These are phyloP conservation scores for Meda fulgida DNA, from an alignment of 2,797 vertebrate species.

Conservation along the genomic window DNA sequence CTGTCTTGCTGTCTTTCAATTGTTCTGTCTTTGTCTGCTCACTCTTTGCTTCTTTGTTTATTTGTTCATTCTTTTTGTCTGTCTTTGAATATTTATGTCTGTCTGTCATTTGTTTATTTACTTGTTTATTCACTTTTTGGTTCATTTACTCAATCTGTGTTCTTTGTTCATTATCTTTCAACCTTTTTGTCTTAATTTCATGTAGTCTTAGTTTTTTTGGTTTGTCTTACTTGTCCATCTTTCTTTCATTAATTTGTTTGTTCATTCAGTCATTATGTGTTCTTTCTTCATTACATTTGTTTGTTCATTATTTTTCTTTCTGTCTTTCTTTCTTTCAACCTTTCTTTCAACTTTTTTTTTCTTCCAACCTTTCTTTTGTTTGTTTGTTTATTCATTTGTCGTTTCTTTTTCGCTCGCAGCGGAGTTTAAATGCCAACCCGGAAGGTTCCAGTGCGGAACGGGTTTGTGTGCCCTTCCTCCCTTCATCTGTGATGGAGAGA, in stretches of 20 bases:
- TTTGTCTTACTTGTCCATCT: not conserved
- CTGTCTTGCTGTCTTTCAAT: not conserved
- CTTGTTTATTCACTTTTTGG: not conserved
- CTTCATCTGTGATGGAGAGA: slow-evolving; percentile 98
- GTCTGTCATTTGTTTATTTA: not conserved
- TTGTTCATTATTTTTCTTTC: too few species aligned
- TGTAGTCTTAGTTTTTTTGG: not conserved
- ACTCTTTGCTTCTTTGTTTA: not conserved
- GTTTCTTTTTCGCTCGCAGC: slow-evolving; percentile 73
- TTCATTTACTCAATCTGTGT: not conserved
- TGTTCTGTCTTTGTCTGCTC: not conserved
- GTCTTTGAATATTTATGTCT: not conserved
- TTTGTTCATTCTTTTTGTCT: not conserved
- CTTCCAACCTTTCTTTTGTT: not conserved
- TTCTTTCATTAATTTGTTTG: not conserved
- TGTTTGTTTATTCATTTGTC: not conserved
- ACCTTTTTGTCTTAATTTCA: not conserved
- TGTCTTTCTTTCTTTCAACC: not conserved
- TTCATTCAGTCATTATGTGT: not conserved
- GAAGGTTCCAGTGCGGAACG: slow-evolving; percentile 95
- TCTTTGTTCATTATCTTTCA: not conserved
- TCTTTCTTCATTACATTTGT: not conserved
- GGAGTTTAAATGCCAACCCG: slow-evolving; percentile 97
- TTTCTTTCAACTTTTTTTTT: not conserved
- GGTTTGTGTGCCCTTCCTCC: slow-evolving; percentile 96